phyloP scores from a whole-genome alignment of 2,113 vertebrate species.

The Suricata suricatta region DNA sequence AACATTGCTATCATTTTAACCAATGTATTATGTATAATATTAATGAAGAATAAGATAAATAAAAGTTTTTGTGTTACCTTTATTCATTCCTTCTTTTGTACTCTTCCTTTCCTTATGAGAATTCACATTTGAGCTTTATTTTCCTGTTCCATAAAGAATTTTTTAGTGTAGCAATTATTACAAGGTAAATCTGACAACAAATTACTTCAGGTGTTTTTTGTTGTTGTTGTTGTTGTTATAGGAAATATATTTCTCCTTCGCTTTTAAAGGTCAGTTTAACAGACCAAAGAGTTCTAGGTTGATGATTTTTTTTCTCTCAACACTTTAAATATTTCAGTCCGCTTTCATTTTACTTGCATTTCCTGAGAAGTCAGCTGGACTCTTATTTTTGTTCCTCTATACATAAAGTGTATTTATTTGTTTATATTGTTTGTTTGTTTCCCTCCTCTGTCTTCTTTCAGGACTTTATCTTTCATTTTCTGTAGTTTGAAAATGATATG shows the following conservation, averaged over 20 bases:
- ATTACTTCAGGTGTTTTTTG: neutral
- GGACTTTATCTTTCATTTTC: neutral
- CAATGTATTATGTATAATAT: neutral
- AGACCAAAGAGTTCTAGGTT: neutral
- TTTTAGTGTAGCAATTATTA: neutral
- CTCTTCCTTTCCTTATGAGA: neutral
- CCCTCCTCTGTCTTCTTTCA: no score
- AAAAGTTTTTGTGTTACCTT: neutral
- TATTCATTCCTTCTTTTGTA: neutral
- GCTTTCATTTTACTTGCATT: neutral
- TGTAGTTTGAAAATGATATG: neutral
- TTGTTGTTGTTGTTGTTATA: no score
- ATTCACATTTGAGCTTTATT: neutral
- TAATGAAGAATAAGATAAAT: neutral
- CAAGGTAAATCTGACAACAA: neutral
- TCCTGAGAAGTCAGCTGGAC: neutral
- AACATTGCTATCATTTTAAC: neutral
- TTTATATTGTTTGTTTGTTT: neutral
- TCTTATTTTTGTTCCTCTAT: neutral
- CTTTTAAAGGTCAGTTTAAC: neutral
- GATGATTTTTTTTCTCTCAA: neutral
- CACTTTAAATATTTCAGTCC: neutral
- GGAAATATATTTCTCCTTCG: neutral
- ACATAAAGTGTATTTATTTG: neutral
- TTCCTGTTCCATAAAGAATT: neutral